These are phyloP conservation scores for Pseudochirops cupreus DNA, from an alignment of 2,797 vertebrate species.

Conservation along the genomic window DNA sequence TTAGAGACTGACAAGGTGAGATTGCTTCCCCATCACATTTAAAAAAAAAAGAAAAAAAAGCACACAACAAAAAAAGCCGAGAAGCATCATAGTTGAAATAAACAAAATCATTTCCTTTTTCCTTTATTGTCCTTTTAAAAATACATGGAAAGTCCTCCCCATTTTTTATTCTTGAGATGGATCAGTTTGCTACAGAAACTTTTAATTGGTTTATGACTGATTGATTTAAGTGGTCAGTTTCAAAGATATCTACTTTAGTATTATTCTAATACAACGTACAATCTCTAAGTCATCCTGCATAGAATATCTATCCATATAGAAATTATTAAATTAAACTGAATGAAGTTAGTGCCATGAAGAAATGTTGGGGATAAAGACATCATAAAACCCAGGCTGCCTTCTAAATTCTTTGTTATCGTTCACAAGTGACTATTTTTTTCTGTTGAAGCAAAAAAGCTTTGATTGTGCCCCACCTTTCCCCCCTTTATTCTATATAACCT, in stretches of 20 bases:
- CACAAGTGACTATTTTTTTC: constrained; percentile 64
- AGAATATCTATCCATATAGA: constrained; percentile 62
- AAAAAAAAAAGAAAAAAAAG: not conserved
- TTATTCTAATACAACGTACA: constrained; percentile 74
- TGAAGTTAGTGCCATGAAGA: constrained; percentile 77
- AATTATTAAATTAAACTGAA: constrained; percentile 73
- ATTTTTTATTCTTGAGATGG: constrained; percentile 45
- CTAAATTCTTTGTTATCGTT: constrained; percentile 50
- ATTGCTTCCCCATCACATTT: constrained; percentile 85
- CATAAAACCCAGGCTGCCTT: constrained; percentile 51
- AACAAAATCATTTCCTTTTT: constrained; percentile 50
- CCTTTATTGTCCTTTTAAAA: constrained; percentile 13
- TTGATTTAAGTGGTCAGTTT: constrained; percentile 79
- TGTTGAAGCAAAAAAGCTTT: constrained; percentile 62
- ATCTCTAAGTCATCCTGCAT: constrained; percentile 71
- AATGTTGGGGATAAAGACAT: constrained; percentile 72
- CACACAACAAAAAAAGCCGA: not conserved
- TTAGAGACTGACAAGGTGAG: constrained; percentile 89
- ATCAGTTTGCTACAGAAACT: constrained; percentile 80
- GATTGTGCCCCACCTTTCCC: constrained; percentile 16
- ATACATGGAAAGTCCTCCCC: constrained; percentile 42
- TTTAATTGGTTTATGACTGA: constrained; percentile 82
- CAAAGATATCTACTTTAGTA: constrained; percentile 81
- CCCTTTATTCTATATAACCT: constrained; percentile 55
- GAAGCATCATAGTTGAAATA: constrained; percentile 59